Base-by-base conservation (phyloP, 2,888 invertebrate genomes). In the Phaedon cochleariae region DNA sequence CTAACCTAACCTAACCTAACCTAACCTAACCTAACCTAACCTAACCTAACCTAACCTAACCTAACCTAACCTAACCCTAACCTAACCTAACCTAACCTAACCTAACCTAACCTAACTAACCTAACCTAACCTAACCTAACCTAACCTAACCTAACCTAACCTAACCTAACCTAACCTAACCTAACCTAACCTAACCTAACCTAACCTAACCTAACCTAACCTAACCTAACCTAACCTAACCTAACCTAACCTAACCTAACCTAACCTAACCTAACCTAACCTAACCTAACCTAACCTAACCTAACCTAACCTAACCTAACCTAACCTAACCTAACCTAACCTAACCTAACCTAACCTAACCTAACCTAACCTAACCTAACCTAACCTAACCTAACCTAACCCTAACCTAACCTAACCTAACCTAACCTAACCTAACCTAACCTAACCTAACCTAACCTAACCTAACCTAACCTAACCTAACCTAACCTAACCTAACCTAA, bases 21-120 rank as follows among this genome's bases (percentile, higher is more conserved):
- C 65, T 62, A 65, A 65, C 65, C 68, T 59, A 63, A 68, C 68
- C 68, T 63, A 68, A 68, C 68, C 52, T 29, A 46, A 52, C 52
- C 52, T 29, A 52, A 52, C 52, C 64, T 62, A 62, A 65, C 62
- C 65, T 62, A 59, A 65, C 64, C 66, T 64, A 60, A 69, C 68
- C 65, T 59, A 59, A 68, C 61, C 61, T 48, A 48, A 65, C 61
- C 61, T 62, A 62, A 65, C 57, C 26, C 20, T 51, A 51, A 51
- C 52, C 52, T 52, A 15, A 65, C 65, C 60, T 60, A 59, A 68
- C 68, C 68, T 63, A 55, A 66, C 68, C 63, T 63, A 55, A 68
- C 65, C 65, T 62, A 58, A 65, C 62, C 68, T 62, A 62, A 65
- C 67, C 46, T 45, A 62, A 60, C 65, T 59, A 65, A 65, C 65